Conservation (phyloP, 2,888 invertebrate species). For the Lochmaea capreae region DNA sequence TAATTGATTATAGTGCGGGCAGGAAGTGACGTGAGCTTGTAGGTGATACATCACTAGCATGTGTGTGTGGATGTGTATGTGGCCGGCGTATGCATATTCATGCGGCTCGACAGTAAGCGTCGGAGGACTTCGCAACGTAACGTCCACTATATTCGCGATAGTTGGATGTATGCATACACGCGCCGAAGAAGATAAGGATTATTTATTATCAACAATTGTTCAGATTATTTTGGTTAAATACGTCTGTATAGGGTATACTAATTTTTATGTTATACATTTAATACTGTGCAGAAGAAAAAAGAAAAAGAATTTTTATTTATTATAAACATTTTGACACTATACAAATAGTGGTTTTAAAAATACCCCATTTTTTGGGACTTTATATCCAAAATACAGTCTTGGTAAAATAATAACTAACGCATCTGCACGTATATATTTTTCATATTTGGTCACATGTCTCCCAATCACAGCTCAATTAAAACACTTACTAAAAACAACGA, state of each 20-base stretch:
- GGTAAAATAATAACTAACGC: no score
- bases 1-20: constrained; percentile 65
- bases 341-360: no score
- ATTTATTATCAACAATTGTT: background rate
- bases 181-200: constrained; percentile 31
- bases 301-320: background rate
- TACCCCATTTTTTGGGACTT: no score
- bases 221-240: background rate
- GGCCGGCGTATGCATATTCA: constrained; percentile 64
- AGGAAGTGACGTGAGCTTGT: constrained; percentile 62
- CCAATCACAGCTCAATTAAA: no score
- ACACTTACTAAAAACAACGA: no score
- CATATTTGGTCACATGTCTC: no score
- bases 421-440: no score
- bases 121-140: constrained; percentile 4
- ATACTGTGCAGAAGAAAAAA: background rate
- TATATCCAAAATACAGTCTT: no score
- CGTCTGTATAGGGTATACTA: background rate
- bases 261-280: background rate
- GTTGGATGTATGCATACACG: constrained; percentile 28
- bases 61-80: constrained; percentile 58
- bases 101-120: constrained; percentile 53
- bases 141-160: constrained; percentile 25
- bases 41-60: constrained; percentile 62
- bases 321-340: no score